phyloP scores from a whole-genome alignment of 2,888 invertebrate species.

The Orthosia gracilis region DNA sequence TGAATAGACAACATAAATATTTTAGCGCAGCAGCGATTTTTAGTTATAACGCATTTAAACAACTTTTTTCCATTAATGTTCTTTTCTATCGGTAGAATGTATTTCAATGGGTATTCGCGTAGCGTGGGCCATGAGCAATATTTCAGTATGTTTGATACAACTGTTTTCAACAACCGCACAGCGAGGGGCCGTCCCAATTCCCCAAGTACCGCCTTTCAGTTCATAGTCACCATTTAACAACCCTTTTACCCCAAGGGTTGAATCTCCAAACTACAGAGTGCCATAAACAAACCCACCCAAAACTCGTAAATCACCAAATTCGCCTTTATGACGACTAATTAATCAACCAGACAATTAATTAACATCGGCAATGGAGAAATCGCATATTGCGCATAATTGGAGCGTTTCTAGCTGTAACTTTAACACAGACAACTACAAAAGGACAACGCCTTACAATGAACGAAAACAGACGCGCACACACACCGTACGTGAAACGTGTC shows the following conservation, averaged over 20 bases:
- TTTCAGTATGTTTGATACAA: not conserved
- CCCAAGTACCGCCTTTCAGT: not conserved
- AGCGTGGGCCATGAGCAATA: not conserved
- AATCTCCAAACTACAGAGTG: constrained; percentile 16
- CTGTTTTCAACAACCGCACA: not conserved
- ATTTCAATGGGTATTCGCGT: no score
- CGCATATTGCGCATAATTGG: constrained; percentile 64
- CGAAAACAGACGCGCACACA: not conserved
- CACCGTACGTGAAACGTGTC: no score
- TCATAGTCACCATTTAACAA: constrained; percentile 17
- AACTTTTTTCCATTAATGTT: no score
- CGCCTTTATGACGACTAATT: constrained; percentile 58
- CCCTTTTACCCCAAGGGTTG: constrained; percentile 22
- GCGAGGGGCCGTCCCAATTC: not conserved
- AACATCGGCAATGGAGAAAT: constrained; percentile 58
- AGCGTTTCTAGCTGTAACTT: constrained; percentile 31
- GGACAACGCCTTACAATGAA: not conserved
- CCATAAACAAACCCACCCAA: constrained; percentile 45
- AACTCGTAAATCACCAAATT: constrained; percentile 58
- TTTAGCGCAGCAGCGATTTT: no score
- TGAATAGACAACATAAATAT: no score
- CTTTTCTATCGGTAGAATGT: no score
- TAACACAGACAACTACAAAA: constrained; percentile 3
- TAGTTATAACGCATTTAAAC: no score
- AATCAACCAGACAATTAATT: constrained; percentile 62